phyloP scores from a whole-genome alignment of 2,797 vertebrate genomes.

The Chelidonichthys spinosus region DNA sequence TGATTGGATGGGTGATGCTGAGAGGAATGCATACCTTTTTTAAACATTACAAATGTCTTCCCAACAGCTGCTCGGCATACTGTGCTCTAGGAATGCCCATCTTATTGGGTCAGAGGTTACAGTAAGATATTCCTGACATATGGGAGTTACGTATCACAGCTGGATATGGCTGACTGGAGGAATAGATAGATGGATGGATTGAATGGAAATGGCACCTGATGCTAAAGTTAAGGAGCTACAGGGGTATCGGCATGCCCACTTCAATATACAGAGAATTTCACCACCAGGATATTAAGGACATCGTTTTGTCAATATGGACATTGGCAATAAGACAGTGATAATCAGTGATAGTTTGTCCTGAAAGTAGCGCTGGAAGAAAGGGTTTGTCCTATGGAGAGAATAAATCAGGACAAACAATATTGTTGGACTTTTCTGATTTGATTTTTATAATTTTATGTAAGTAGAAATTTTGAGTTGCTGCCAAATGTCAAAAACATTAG shows the following conservation, averaged over 20 bases:
- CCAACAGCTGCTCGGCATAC: conserved; percentile 57
- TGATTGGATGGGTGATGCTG: conserved; percentile 10
- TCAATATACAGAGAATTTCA: background rate
- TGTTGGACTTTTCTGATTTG: background rate
- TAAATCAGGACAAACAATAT: background rate
- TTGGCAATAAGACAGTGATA: no score
- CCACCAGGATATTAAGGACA: background rate
- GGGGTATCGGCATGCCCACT: background rate
- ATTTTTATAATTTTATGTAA: no score
- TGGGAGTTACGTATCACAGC: conserved; percentile 39
- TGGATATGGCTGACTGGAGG: conserved; percentile 21
- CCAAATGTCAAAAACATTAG: no score
- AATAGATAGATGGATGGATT: background rate
- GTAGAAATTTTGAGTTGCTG: no score
- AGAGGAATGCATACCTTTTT: conserved; percentile 13
- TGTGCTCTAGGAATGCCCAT: conserved; percentile 26
- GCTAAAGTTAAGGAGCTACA: conserved; percentile 1
- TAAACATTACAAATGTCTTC: conserved; percentile 23
- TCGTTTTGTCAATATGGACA: no score
- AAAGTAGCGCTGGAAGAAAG: background rate
- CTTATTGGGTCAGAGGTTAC: conserved; percentile 56
- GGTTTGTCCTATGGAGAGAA: background rate
- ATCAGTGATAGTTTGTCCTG: no score
- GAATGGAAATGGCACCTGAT: conserved; percentile 32
- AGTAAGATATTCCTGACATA: conserved; percentile 46